Percentiles rank a stretch among this genome's conserved stretches.
These are phyloP conservation scores for Sebastes vulpes DNA, from an alignment of 2,797 vertebrate species.

Conservation along the genomic window DNA sequence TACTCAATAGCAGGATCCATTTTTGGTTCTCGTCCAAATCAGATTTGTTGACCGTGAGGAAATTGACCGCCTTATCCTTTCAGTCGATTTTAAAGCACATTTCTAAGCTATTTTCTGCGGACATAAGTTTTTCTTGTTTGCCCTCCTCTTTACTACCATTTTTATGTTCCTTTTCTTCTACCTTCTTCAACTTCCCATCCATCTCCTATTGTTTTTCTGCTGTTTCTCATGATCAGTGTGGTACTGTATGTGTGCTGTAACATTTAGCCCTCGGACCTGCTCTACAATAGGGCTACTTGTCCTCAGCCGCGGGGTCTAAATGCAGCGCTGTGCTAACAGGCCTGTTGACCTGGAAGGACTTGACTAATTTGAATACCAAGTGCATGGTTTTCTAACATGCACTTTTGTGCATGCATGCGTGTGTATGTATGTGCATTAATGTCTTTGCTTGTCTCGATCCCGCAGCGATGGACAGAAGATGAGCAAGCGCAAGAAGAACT, in stretches of 20 bases:
- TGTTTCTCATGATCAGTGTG: slow-evolving; percentile 19
- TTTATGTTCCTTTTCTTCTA: not conserved
- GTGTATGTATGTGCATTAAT: slow-evolving; percentile 62
- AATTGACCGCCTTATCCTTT: not conserved
- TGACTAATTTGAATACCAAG: slow-evolving; percentile 73
- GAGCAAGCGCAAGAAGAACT: slow-evolving; percentile 99
- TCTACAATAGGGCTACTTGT: slow-evolving; percentile 47
- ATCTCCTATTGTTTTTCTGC: not conserved
- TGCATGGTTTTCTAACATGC: slow-evolving; percentile 59
- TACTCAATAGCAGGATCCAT: not conserved
- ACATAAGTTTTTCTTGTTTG: not conserved
- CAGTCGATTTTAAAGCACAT: not conserved
- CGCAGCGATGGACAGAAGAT: slow-evolving; percentile 98
- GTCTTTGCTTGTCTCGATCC: slow-evolving; percentile 52
- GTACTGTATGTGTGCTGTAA: slow-evolving; percentile 27
- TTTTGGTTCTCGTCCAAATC: not conserved
- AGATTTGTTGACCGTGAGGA: not conserved
- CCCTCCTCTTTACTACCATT: not conserved
- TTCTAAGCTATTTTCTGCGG: not conserved
- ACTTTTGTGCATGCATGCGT: slow-evolving; percentile 48
- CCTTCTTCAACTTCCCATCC: not conserved
- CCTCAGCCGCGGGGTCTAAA: slow-evolving; percentile 58
- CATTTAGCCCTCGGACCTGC: slow-evolving; percentile 44
- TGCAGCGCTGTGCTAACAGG: slow-evolving; percentile 56
- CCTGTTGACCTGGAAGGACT: slow-evolving; percentile 81